phyloP scores from a whole-genome alignment of 2,888 invertebrate genomes.

The Melikaiella ostensackeni region DNA sequence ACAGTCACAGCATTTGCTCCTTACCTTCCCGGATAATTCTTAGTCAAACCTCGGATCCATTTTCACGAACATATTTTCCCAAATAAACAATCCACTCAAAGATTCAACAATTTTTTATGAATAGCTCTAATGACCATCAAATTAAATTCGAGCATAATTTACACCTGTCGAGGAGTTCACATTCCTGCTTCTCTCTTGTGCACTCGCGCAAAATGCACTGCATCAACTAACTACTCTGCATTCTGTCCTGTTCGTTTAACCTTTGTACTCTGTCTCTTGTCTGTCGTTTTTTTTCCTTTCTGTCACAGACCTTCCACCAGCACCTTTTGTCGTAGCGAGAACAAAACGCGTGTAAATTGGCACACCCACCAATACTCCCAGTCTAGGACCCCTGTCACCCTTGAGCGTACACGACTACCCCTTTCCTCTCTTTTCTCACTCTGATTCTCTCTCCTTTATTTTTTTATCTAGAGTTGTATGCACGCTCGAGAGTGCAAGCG shows the following conservation, averaged over 20 bases:
- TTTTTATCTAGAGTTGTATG: conserved; percentile 50
- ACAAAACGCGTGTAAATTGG: conserved; percentile 74
- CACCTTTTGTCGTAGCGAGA: conserved; percentile 70
- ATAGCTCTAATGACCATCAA: too few species aligned
- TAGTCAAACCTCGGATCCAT: neutral
- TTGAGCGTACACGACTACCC: conserved; percentile 37
- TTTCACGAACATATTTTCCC: too few species aligned
- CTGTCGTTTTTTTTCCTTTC: conserved; percentile 45
- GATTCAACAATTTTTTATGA: too few species aligned
- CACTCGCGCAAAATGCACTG: conserved; percentile 47
- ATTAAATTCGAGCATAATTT: neutral
- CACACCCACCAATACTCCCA: conserved; percentile 66
- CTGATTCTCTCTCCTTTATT: conserved; percentile 42
- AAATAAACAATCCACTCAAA: too few species aligned
- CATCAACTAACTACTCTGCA: conserved; percentile 55
- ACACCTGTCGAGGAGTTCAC: neutral
- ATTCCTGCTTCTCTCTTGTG: conserved; percentile 1
- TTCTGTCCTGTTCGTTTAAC: conserved; percentile 40
- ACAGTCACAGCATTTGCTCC: neutral
- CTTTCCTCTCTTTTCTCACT: conserved; percentile 30
- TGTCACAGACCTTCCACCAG: conserved; percentile 62
- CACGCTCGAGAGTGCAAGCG: conserved; percentile 58
- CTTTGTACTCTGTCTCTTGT: conserved; percentile 50
- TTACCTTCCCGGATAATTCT: neutral
- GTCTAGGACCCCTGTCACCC: conserved; percentile 48